Conservation (phyloP, 2,113 vertebrate genomes). For the Scartelaos histophorus region DNA sequence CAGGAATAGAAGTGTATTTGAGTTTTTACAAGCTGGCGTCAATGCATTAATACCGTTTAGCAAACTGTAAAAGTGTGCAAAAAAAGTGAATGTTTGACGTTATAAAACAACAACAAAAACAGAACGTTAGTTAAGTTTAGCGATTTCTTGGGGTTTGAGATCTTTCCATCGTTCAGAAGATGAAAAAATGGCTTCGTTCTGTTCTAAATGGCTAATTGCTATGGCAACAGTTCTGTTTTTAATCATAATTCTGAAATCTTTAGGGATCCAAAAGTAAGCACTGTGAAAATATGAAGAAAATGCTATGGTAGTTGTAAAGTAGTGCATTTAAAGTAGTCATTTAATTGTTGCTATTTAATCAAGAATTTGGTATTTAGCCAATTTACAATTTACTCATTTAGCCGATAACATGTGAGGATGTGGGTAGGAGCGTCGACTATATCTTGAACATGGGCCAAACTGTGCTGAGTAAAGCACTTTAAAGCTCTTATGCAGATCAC, state of each 20-base stretch:
- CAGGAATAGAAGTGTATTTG: neutral
- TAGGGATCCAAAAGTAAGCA: too few species aligned
- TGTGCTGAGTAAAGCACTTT: neutral
- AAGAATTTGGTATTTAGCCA: neutral
- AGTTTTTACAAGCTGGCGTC: neutral
- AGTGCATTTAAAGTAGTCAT: too few species aligned
- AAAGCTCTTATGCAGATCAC: slow-evolving; percentile 1
- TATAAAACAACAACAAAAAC: neutral
- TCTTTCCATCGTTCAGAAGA: too few species aligned
- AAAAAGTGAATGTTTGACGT: neutral
- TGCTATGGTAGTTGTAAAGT: too few species aligned
- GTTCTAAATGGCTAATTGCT: too few species aligned
- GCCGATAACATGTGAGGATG: too few species aligned
- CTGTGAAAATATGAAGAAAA: too few species aligned
- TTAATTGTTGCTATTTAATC: neutral
- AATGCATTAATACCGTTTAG: neutral
- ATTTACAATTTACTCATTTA: neutral
- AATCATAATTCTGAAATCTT: too few species aligned
- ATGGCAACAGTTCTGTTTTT: too few species aligned
- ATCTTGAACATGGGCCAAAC: neutral
- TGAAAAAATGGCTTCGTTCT: too few species aligned
- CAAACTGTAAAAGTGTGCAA: neutral
- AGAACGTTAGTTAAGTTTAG: neutral
- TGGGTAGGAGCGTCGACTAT: too few species aligned
- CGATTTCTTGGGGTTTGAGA: too few species aligned